These are phyloP conservation scores for Drosophila anceps DNA, from an alignment of 2,888 invertebrate species.

Conservation along the genomic window DNA sequence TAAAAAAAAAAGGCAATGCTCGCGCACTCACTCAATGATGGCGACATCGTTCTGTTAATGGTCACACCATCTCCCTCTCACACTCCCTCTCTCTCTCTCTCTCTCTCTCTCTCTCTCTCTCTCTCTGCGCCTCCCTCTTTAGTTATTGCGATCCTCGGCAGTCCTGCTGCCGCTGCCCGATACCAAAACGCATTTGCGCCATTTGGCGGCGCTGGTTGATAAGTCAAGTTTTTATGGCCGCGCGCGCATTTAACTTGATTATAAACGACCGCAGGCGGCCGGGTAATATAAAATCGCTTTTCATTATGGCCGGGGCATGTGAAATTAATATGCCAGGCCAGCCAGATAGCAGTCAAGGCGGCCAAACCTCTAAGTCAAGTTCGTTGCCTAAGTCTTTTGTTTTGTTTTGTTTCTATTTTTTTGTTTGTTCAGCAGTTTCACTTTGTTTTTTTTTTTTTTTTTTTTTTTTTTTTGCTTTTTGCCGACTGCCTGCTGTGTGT, in stretches of 20 bases:
- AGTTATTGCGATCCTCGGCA: slow-evolving; percentile 38
- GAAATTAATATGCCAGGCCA: slow-evolving; percentile 68
- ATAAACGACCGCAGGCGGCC: slow-evolving; percentile 78
- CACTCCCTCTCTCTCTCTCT: background rate
- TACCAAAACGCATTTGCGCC: slow-evolving; percentile 65
- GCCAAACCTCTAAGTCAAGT: slow-evolving; percentile 63
- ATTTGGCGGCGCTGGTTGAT: slow-evolving; percentile 69
- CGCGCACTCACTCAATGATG: slow-evolving; percentile 55
- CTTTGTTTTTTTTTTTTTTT: slow-evolving; percentile 18
- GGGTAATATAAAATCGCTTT: slow-evolving; percentile 76
- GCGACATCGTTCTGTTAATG: slow-evolving; percentile 78
- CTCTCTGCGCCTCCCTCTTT: slow-evolving; percentile 15
- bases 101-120: background rate
- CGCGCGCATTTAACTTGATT: slow-evolving; percentile 78
- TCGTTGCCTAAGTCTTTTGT: slow-evolving; percentile 81
- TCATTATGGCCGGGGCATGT: slow-evolving; percentile 71
- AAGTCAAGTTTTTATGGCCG: slow-evolving; percentile 75
- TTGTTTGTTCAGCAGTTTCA: slow-evolving; percentile 6
- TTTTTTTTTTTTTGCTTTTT: slow-evolving; percentile 20
- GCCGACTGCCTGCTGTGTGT: slow-evolving; percentile 52
- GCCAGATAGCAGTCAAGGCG: slow-evolving; percentile 28
- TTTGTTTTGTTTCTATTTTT: slow-evolving; percentile 39
- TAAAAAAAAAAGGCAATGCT: slow-evolving; percentile 75
- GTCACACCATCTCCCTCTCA: slow-evolving; percentile 37
- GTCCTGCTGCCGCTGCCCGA: slow-evolving; percentile 12